Base-by-base conservation (phyloP, 2,113 vertebrate species). In the Hemiprocne comata region DNA sequence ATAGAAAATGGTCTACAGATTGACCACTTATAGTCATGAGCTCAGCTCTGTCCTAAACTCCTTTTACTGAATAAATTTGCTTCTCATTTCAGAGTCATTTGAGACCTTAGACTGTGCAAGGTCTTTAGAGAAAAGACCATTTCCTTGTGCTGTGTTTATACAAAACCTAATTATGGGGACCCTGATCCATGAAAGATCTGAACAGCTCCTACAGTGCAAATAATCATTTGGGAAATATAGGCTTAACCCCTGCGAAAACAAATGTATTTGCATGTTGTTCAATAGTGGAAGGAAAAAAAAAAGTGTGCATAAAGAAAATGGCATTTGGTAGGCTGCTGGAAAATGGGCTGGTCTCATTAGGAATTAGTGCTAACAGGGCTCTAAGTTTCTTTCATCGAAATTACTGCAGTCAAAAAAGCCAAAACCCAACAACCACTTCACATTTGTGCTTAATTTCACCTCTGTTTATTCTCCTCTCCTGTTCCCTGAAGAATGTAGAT, bases 401-500 rank as follows among this genome's bases (percentile, higher is more conserved):
- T 92, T 81, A 81, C 90, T 94, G 83, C 90, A 92, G 76, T 88
- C 38, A 77, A 91, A 67, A 91, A 89, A 44, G 64, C 48, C 46
- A 48, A 48, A 48, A 48, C 25, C 51, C 61, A 62, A 87, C 13
- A 89, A 33, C 33, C 83, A 70, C 93, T 96, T 90, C 93, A 92
- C 94, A 87, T 94, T 93, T 93, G 84, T 89, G 92, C 86, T 93
- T 96, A 94, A 95, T 97, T 96, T 97, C 94, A 95, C 94, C 94
- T 96, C 94, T 94, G 92, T 96, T 97, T 96, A 94, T 96, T 97
- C 94, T 97, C 76, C 80, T 86, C 80, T 95, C 73, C 83, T 93
- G 94, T 51, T 96, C 96, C 95, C 96, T 93, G 89, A 96, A 96
- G 95, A 96, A 95, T 82, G 95, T 93, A 97, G 96, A 97, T 96